Evolutionary conservation across 2,113 vertebrate species (phyloP), one percentile per base, ranked within the genome.

Genomic region (Lipotes vexillifer): DNA sequence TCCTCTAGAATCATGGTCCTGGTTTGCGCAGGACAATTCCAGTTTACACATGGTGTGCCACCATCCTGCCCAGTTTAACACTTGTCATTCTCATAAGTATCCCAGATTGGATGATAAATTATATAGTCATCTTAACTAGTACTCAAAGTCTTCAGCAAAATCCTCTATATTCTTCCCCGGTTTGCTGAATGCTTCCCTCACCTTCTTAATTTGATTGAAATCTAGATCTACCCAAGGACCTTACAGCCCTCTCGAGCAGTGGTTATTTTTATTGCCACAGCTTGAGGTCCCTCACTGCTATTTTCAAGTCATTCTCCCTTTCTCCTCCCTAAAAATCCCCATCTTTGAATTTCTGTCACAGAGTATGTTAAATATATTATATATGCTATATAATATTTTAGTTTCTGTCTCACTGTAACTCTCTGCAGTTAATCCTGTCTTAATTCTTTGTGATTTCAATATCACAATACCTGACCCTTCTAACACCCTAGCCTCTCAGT

Each of bases 121-220:
- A 81, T 88, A 72, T 29, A 75, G 59, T 81, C 12, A 65, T 17
- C 12, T 78, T 75, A 69, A 63, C 15, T n/a, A 89, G 77, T 66
- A 63, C 29, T 57, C 66, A 85, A 68, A 69, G 31, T 68, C 59
- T 44, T 63, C 46, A 88, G 15, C 15, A 78, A 88, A 93, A 69
- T 31, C 31, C 11, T 15, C 33, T 85, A 3, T 29, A 61, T 41
- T 21, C 11, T 80, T 87, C 78, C n/a, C 31, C 41, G 87, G 14
- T 81, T 93, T 94, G 29, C 72, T 36, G 36, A 82, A 59, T 82
- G 36, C 49, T 72, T 59, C 49, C 18, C 49, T 63, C 18, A 61
- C 25, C 57, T 93, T 94, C 75, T 94, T 94, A 52, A 83, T 81
- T 33, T 78, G 87, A 78, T n/a, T 92, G 57, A 90, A 93, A 93